Base-by-base conservation (phyloP, 2,113 vertebrate genomes). In the Ancistrus triradiatus region DNA sequence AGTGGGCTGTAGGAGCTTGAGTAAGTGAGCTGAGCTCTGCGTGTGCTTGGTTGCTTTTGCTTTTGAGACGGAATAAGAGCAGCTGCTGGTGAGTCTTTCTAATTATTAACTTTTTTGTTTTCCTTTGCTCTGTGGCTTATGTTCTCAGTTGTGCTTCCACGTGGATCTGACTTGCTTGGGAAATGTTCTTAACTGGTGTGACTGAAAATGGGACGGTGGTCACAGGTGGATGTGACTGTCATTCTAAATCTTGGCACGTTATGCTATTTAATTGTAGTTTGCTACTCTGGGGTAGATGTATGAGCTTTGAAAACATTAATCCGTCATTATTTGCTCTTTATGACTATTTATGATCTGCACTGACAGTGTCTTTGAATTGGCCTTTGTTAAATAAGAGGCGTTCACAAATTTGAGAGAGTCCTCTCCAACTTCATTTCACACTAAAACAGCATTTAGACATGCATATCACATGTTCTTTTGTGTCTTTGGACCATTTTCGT, bases 31-130 rank as follows among this genome's bases (percentile, higher is more conserved):
- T 59, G 14, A 10, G 25, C 46, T 21, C 43, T 53, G 19, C 53
- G 33, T 27, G 8, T 51, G 35, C 27, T 38, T 49, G 37, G 18
- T 35, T 40, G 49, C 28, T 13, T 25, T 28, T 21, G 19, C 14
- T 18, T 2, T 25, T 44, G 64, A 55, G n/a, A 19, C 21, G 18
- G 27, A 33, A 25, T 8, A 3, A 7, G 21, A 21, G 17, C 25
- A 63, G 48, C 53, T 44, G 43, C 65, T 58, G 63, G 68, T 74
- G 59, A 68, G 63, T 59, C 42, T 38, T 50, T 44, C 44, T 42
- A 25, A 50, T 53, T 9, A 6, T 15, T 10, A 21, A 2, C 13
- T 65, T 24, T 2, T 19, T 27, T 50, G 13, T 2, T 2, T 15
- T 15, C 38, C n/a, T n/a, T n/a, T 15, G 27, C 33, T 17, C 17